phyloP scores from a whole-genome alignment of 2,888 invertebrate species.

The Cerceris ruficornis region DNA sequence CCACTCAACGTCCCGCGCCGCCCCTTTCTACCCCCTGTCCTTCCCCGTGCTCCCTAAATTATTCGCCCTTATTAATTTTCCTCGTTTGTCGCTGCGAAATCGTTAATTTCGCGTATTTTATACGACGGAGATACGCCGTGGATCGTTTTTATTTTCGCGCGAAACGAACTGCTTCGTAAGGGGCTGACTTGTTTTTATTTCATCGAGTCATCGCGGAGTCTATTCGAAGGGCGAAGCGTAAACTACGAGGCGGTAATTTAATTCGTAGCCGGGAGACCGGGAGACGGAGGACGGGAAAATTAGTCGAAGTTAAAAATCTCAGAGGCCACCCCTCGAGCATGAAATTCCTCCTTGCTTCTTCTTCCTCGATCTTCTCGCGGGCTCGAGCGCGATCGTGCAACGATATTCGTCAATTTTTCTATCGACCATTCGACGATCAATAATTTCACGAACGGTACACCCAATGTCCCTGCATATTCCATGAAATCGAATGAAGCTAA shows the following conservation, averaged over 20 bases:
- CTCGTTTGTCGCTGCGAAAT: neutral
- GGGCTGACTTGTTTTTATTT: too few relatives aligned
- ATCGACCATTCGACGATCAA: conserved; percentile 6
- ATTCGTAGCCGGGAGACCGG: too few relatives aligned
- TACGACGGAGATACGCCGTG: neutral
- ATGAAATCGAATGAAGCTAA: conserved; percentile 21
- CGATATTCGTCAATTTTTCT: neutral
- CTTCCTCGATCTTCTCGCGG: too few relatives aligned
- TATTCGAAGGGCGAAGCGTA: too few relatives aligned
- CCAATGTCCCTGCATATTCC: conserved; percentile 34
- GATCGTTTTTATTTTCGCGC: neutral
- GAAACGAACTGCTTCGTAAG: too few relatives aligned
- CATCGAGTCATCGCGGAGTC: too few relatives aligned
- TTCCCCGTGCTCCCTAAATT: neutral
- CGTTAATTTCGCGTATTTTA: conserved; percentile 9
- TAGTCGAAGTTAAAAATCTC: too few relatives aligned
- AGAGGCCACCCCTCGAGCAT: too few relatives aligned
- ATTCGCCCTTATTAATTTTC: neutral
- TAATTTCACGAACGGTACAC: conserved; percentile 19
- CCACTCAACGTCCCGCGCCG: neutral
- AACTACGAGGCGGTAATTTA: too few relatives aligned
- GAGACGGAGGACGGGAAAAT: too few relatives aligned
- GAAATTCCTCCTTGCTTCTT: too few relatives aligned
- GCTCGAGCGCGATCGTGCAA: too few relatives aligned
- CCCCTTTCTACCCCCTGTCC: neutral